Percentiles rank a stretch among this genome's conserved stretches.
Evolutionary conservation across 2,113 vertebrate genomes (phyloP).

Genomic region (Ptychochromis oligacanthus): DNA sequence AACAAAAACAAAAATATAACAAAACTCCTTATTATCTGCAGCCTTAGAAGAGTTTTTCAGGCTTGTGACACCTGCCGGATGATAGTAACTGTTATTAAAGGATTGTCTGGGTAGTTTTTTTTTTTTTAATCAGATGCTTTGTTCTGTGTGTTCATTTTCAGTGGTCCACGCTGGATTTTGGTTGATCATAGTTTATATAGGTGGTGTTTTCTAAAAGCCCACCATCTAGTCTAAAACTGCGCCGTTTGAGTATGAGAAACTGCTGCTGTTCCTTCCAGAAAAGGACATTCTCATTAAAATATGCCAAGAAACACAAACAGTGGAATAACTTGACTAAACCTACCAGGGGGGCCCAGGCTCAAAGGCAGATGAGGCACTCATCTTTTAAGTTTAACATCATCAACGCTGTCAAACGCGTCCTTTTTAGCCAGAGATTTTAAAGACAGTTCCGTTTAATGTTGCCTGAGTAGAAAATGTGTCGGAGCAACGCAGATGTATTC

Average conservation of each 20-base stretch:
- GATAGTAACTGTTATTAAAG: neutral
- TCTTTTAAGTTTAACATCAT: slow-evolving; percentile 78
- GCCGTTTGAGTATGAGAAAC: neutral
- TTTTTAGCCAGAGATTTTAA: slow-evolving; percentile 74
- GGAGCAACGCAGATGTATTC: slow-evolving; percentile 68
- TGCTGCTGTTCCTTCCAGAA: slow-evolving; percentile 22
- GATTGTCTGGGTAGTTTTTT: too few relatives aligned
- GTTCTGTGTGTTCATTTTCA: neutral
- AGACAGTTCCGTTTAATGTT: slow-evolving; percentile 72
- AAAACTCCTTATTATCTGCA: neutral
- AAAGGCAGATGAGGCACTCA: slow-evolving; percentile 68
- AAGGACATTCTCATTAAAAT: slow-evolving; percentile 67
- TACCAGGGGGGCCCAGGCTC: slow-evolving; percentile 68
- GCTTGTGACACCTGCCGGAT: neutral
- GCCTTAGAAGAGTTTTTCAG: neutral
- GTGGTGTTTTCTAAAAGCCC: slow-evolving; percentile 7
- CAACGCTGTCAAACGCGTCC: slow-evolving; percentile 75
- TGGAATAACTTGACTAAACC: slow-evolving; percentile 57
- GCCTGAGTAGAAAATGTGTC: slow-evolving; percentile 68
- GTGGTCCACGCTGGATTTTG: neutral
- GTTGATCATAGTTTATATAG: neutral
- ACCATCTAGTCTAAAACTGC: neutral
- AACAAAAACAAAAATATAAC: too few relatives aligned
- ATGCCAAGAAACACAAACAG: slow-evolving; percentile 67
- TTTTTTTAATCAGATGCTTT: neutral